Evolutionary conservation across 2,888 invertebrate genomes (phyloP), one percentile per base, ranked within the genome.

Genomic region (Noctua fimbriata): DNA sequence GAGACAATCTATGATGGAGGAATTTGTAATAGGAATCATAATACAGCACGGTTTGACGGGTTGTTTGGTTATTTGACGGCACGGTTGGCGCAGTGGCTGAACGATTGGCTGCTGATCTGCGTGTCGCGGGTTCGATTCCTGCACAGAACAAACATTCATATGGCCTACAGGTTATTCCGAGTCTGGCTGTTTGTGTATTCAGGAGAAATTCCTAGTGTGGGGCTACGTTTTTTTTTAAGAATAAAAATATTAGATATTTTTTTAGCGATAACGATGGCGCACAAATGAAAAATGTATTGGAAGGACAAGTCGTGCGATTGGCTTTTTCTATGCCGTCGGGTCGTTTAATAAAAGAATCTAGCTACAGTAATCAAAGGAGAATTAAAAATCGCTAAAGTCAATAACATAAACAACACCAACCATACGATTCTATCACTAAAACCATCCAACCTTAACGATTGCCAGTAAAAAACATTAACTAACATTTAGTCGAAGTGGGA

Each of bases 401-500:
- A 9, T 18, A 14, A 60, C 55, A 36, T 21, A 52, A 58, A 81
- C 60, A 52, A 52, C 36, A 71, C 21, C 4, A 32, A 49, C 18
- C n/a, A 28, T 67, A 32, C 55, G 52, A 70, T 76, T 24, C n/a
- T 49, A 66, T 66, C 14, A 44, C 3, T 5, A 12, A 80, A 32
- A 5, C 2, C 28, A 49, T 41, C 41, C 65, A 63, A 75, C 71
- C n/a, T 69, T 47, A 81, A 60, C 14, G 16, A 76, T 67, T 47
- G 72, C 32, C 71, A 72, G 60, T 63, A 83, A 86, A 83, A 78
- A 79, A 80, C 78, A 76, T 79, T 16, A 60, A 72, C 72, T 86
- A 88, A 89, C 84, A 85, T 86, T 84, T 76, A 82, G 44, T 66
- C 76, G 69, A 82, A 82, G 76, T 79, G 70, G 69, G 80, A 85